Percentiles rank a stretch among this genome's conserved stretches.
Evolutionary conservation across 2,113 vertebrate species (phyloP).

Genomic region (Pteropus alecto): DNA sequence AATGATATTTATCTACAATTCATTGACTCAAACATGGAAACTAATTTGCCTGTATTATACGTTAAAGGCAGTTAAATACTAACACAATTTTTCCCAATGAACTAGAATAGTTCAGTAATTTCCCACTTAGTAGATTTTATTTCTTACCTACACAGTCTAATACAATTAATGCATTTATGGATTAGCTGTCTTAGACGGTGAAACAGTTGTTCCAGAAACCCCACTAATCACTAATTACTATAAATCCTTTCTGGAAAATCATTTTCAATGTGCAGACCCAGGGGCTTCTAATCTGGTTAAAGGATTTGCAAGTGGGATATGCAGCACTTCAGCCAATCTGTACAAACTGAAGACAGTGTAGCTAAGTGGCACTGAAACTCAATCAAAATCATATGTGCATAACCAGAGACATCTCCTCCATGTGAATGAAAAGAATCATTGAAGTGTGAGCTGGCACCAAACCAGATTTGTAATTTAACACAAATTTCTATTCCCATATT

Average conservation of each 20-base stretch:
- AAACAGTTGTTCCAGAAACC: constrained; percentile 65
- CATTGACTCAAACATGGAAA: neutral
- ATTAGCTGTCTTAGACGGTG: constrained; percentile 63
- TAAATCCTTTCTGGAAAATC: constrained; percentile 67
- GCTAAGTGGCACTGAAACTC: constrained; percentile 35
- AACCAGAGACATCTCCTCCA: constrained; percentile 11
- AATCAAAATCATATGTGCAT: constrained; percentile 51
- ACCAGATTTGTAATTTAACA: neutral
- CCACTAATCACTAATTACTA: constrained; percentile 71
- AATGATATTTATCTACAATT: constrained; percentile 38
- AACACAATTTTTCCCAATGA: neutral
- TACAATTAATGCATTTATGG: constrained; percentile 73
- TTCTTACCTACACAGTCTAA: constrained; percentile 58
- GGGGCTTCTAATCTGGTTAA: constrained; percentile 67
- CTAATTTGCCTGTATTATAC: constrained; percentile 40
- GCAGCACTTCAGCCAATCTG: constrained; percentile 14
- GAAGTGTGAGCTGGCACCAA: neutral
- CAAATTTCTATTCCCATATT: neutral
- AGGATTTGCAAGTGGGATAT: constrained; percentile 58
- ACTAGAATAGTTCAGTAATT: constrained; percentile 51
- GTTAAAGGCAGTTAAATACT: constrained; percentile 43
- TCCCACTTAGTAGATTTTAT: constrained; percentile 56
- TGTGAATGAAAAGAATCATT: constrained; percentile 44
- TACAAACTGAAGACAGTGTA: constrained; percentile 4
- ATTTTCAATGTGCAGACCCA: constrained; percentile 65